Evolutionary conservation across 2,113 vertebrate species (phyloP).

Genomic region (Chlorodrepanis virens): DNA sequence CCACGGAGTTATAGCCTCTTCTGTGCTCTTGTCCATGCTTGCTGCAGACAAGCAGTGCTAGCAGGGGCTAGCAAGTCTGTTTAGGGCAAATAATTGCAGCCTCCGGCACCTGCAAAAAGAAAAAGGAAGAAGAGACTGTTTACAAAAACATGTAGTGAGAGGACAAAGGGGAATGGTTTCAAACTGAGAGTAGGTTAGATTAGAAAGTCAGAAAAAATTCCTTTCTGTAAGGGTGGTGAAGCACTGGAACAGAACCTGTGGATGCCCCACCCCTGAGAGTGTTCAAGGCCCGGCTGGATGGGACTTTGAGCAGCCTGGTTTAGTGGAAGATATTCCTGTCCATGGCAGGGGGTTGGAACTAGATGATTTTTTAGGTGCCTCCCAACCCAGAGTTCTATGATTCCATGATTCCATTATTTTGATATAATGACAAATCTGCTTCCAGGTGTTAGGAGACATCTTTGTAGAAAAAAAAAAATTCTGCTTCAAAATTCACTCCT

Average conservation of each 20-base stretch:
- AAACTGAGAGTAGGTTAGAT: neutral
- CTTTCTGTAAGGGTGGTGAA: neutral
- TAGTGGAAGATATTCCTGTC: neutral
- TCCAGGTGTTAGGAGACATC: neutral
- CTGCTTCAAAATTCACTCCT: neutral
- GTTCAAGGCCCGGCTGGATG: neutral
- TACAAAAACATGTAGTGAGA: neutral
- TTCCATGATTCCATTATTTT: neutral
- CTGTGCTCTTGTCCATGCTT: neutral
- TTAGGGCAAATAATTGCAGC: neutral
- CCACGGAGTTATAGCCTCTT: neutral
- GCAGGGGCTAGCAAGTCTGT: neutral
- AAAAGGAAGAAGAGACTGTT: neutral
- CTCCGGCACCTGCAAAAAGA: neutral
- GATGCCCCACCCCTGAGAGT: neutral
- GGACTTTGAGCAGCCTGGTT: neutral
- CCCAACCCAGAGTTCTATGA: neutral
- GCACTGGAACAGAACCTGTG: neutral
- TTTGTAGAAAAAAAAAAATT: neutral
- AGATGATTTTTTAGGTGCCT: neutral
- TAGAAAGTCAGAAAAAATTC: neutral
- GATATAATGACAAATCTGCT: neutral
- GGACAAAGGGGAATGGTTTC: neutral
- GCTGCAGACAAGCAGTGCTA: neutral
- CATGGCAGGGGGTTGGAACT: rapidly evolving